Percentiles rank a stretch among this genome's conserved stretches.
These are phyloP conservation scores for Gymnarchus niloticus DNA, from an alignment of 2,113 vertebrate genomes.

Conservation along the genomic window DNA sequence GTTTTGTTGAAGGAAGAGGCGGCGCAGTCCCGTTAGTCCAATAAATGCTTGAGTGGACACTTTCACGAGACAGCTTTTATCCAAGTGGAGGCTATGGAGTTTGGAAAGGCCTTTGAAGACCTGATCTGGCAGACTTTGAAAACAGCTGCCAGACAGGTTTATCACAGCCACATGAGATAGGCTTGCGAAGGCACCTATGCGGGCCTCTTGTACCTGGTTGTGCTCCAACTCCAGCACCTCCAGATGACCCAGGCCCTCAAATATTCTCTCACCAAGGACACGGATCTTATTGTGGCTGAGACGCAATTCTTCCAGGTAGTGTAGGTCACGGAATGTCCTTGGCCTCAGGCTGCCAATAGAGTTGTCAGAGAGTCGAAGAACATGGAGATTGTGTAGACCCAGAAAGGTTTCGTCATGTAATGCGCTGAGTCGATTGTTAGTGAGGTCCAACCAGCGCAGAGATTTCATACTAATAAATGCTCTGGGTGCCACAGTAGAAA, in stretches of 20 bases:
- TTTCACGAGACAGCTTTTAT: constrained; percentile 74
- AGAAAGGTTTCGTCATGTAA: constrained; percentile 84
- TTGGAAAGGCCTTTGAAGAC: constrained; percentile 76
- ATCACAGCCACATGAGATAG: constrained; percentile 80
- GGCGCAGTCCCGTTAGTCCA: constrained; percentile 73
- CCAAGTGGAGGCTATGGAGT: constrained; percentile 90
- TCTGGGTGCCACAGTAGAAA: constrained; percentile 72
- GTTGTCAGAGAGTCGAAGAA: constrained; percentile 85
- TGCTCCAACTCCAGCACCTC: constrained; percentile 83
- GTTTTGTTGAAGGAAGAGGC: constrained; percentile 83
- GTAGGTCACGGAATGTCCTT: constrained; percentile 82
- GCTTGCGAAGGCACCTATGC: constrained; percentile 70
- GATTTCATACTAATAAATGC: constrained; percentile 87
- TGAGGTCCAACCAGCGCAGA: constrained; percentile 88
- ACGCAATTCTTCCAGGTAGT: constrained; percentile 85
- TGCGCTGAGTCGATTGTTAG: constrained; percentile 74
- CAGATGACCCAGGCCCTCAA: constrained; percentile 80
- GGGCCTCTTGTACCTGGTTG: constrained; percentile 81
- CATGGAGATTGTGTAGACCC: constrained; percentile 77
- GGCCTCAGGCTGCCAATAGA: constrained; percentile 68
- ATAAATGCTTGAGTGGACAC: constrained; percentile 68
- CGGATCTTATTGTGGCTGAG: constrained; percentile 79
- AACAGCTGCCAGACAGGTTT: constrained; percentile 83
- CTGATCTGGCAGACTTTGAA: constrained; percentile 69
- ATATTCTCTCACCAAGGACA: constrained; percentile 69